Evolutionary conservation across 2,888 invertebrate species (phyloP).

Genomic region (Isotomurus palustris): DNA sequence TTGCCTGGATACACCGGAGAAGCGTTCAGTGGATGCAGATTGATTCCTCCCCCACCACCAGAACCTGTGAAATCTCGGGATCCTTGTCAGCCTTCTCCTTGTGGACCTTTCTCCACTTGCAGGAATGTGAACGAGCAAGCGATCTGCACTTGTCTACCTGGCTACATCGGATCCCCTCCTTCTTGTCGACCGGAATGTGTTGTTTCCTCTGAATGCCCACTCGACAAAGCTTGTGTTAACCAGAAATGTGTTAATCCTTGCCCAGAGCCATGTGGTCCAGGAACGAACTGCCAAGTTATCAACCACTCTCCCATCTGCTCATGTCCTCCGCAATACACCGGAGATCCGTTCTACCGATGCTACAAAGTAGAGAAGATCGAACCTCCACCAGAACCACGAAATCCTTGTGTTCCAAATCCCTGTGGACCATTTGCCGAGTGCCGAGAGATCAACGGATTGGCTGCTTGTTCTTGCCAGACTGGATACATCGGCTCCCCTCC

Average conservation of each 20-base stretch:
- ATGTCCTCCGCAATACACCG: conserved; percentile 9
- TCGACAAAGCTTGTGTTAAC: conserved; percentile 33
- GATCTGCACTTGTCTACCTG: conserved; percentile 61
- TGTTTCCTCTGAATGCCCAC: conserved; percentile 37
- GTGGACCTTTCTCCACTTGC: conserved; percentile 67
- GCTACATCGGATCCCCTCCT: conserved; percentile 62
- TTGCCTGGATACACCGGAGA: conserved; percentile 62
- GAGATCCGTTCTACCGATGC: conserved; percentile 33
- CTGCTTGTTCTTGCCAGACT: conserved; percentile 47
- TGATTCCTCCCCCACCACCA: conserved; percentile 21
- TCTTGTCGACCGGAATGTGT: conserved; percentile 64
- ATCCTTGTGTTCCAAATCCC: conserved; percentile 59
- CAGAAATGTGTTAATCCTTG: conserved; percentile 57
- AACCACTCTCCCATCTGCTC: conserved; percentile 38
- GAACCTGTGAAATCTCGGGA: conserved; percentile 16
- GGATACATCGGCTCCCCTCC: conserved; percentile 56
- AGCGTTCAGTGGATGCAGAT: conserved; percentile 50
- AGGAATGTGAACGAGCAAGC: conserved; percentile 66
- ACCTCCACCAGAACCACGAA: conserved; percentile 49
- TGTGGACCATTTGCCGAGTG: conserved; percentile 60
- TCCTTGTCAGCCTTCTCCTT: conserved; percentile 35
- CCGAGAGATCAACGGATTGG: conserved; percentile 26
- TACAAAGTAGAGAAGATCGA: conserved; percentile 2
- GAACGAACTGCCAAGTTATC: conserved; percentile 48
- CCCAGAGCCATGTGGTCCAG: conserved; percentile 64